Conservation (phyloP, 2,797 vertebrate genomes). For the Cirrhinus molitorella region DNA sequence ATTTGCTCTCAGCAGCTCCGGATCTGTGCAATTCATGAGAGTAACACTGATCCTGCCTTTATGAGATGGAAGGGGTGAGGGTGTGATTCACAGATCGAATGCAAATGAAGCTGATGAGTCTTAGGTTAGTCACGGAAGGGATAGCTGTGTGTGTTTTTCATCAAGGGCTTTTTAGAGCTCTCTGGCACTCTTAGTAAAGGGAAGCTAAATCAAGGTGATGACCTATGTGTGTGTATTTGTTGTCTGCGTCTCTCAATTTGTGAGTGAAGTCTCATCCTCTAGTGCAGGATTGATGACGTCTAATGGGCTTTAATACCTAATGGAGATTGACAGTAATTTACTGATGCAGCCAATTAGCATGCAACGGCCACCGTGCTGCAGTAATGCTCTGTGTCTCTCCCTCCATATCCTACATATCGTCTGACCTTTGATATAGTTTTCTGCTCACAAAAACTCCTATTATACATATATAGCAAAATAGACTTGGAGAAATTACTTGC, state of each 20-base stretch:
- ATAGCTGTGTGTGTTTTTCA: conserved; percentile 29
- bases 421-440: background rate
- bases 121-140: conserved; percentile 40
- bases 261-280: conserved; percentile 23
- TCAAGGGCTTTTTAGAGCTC: conserved; percentile 25
- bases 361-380: background rate
- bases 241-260: conserved; percentile 61
- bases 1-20: conserved; percentile 17
- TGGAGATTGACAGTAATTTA: conserved; percentile 63
- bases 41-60: conserved; percentile 34
- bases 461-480: background rate
- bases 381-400: background rate
- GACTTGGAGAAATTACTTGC: background rate
- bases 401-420: background rate
- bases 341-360: conserved; percentile 62
- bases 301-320: conserved; percentile 55
- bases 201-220: conserved; percentile 44
- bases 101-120: conserved; percentile 43
- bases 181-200: conserved; percentile 6
- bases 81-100: conserved; percentile 39
- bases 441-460: background rate
- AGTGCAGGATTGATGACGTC: conserved; percentile 29
- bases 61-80: conserved; percentile 38
- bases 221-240: conserved; percentile 59
- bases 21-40: conserved; percentile 15